phyloP scores from a whole-genome alignment of 2,797 vertebrate species.

The Spinus pinus region DNA sequence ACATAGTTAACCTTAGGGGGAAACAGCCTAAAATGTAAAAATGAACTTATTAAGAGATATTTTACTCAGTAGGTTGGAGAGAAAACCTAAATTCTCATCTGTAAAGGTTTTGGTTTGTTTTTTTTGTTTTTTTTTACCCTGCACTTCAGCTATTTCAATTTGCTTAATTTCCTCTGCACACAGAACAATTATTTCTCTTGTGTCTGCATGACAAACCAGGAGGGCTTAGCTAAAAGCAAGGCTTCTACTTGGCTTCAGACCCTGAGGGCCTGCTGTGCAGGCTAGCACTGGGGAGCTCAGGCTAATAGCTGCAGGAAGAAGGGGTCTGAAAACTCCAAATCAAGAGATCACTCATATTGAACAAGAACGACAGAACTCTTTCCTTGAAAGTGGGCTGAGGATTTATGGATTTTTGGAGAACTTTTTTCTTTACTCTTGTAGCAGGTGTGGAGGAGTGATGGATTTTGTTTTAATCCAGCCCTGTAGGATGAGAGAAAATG shows the following conservation, averaged over 20 bases:
- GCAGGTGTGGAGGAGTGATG: neutral
- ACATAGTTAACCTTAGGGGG: neutral
- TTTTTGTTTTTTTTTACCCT: neutral
- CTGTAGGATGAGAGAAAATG: neutral
- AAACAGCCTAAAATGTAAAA: neutral
- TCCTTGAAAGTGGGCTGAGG: neutral
- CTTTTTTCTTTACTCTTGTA: neutral
- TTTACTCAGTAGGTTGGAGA: neutral
- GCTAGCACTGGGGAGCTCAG: neutral
- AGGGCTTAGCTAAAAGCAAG: neutral
- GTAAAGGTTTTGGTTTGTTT: neutral
- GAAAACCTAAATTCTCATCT: neutral
- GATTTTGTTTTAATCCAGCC: slow-evolving; percentile 24
- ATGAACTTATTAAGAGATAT: neutral
- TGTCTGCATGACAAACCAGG: neutral
- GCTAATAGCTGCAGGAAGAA: neutral
- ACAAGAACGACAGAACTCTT: neutral
- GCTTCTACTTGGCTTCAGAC: neutral
- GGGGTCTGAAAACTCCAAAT: neutral
- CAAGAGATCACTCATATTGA: neutral
- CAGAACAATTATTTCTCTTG: neutral
- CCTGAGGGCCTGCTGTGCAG: neutral
- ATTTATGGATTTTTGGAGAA: neutral
- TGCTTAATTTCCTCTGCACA: neutral
- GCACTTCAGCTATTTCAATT: neutral